A percentile compares a stretch with the other conserved stretches of the same genome.
Conservation (phyloP, 92 coral and sea anemone species). For the Montipora capitata region DNA sequence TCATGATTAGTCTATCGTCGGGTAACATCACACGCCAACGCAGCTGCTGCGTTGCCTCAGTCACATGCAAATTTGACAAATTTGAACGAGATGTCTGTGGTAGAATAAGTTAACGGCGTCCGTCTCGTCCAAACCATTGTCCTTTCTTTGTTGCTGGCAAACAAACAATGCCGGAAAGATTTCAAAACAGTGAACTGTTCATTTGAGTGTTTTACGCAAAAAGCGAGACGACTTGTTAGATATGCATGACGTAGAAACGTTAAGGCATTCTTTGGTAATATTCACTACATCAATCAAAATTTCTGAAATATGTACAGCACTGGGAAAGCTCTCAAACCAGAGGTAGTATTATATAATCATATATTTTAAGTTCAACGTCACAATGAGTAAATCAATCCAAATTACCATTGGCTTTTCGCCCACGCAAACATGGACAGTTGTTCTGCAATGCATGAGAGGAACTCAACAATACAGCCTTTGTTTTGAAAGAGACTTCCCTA, state of each 20-base stretch:
- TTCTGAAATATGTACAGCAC: no score
- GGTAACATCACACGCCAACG: no score
- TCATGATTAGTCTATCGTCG: no score
- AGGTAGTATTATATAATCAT: not conserved
- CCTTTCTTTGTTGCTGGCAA: not conserved
- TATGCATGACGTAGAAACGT: no score
- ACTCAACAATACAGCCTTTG: not conserved
- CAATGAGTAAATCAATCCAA: not conserved
- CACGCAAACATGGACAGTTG: not conserved
- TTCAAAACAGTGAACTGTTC: not conserved
- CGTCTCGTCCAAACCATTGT: not conserved
- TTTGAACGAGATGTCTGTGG: not conserved
- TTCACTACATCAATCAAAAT: no score
- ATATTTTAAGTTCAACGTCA: not conserved
- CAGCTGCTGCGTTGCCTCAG: no score
- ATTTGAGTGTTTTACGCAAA: not conserved
- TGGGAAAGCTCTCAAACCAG: no score
- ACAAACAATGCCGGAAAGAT: not conserved
- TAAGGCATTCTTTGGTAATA: no score
- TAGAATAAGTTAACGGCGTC: not conserved
- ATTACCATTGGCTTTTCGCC: not conserved
- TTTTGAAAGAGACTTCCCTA: not conserved
- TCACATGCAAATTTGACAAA: no score
- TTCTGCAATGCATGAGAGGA: slow-evolving; percentile 18
- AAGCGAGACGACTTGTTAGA: not conserved